Evolutionary conservation across 2,113 vertebrate species (phyloP).

Genomic region (Lota lota): DNA sequence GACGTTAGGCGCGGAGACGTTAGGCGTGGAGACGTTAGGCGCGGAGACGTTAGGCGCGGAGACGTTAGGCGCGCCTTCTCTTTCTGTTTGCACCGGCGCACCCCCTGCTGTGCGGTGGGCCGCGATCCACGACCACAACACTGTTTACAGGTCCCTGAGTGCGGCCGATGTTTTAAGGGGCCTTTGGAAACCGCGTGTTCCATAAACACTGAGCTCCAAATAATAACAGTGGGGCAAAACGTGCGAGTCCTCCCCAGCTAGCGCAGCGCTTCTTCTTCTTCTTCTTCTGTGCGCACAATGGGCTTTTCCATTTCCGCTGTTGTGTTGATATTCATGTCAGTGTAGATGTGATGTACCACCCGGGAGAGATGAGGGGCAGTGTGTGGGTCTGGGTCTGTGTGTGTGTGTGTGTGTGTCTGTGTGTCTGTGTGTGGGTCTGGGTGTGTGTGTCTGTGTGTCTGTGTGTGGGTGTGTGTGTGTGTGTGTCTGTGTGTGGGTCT

Average conservation of each 20-base stretch:
- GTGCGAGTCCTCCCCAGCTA: constrained; percentile 17
- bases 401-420: too few relatives aligned
- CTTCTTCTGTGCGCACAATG: not conserved
- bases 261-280: constrained; percentile 1
- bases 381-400: not conserved
- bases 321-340: constrained; percentile 53
- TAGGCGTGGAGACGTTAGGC: too few relatives aligned
- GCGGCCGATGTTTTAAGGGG: constrained; percentile 47
- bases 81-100: not conserved
- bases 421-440: too few relatives aligned
- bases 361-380: constrained; percentile 27
- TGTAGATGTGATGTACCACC: constrained; percentile 36
- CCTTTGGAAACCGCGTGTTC: constrained; percentile 30
- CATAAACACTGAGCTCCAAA: constrained; percentile 45
- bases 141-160: constrained; percentile 44
- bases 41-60: too few relatives aligned
- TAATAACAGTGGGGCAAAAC: constrained; percentile 43
- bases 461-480: too few relatives aligned
- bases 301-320: constrained; percentile 22
- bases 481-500: too few relatives aligned
- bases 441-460: too few relatives aligned
- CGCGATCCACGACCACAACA: constrained; percentile 35
- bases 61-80: not conserved
- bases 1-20: too few relatives aligned
- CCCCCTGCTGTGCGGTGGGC: constrained; percentile 17